Evolutionary conservation across 2,888 invertebrate species (phyloP), one percentile per base, ranked within the genome.

Genomic region (Brenthis ino): DNA sequence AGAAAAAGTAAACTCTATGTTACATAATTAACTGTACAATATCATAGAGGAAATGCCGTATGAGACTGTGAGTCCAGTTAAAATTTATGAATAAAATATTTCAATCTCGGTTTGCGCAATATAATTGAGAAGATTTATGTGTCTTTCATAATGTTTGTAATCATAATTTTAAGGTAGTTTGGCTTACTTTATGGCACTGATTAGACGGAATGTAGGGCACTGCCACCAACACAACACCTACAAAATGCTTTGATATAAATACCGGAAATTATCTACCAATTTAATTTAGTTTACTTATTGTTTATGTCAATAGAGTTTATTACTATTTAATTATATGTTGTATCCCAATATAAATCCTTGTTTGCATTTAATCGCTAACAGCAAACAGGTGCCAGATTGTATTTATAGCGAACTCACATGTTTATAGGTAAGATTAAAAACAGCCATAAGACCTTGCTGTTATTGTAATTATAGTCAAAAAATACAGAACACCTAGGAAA

Each of bases 191-290:
- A 75, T 72, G 58, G 63, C 57, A 53, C 72, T 71, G 74, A 75
- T 72, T 75, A 75, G 56, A 48, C 50, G 65, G 63, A 69, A 75
- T 73, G 68, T 75, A 69, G 74, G 68, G 68, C 74, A 61, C 60
- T 70, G 69, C 72, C 74, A 69, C 75, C 75, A 74, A 75, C 76
- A 75, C 76, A 69, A 69, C 74, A 64, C 74, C 73, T 67, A 73
- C 70, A 70, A 64, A 47, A 55, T 51, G 60, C 64, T 61, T 65
- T 51, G 67, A 54, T 48, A 58, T 71, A 67, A 70, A 66, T 61
- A 67, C 69, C 70, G 64, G 68, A 69, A 71, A 66, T 71, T 69
- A 73, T 67, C 54, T 33, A 61, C 67, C 60, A 65, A 68, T 72
- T 70, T 67, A 69, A 68, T 71, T 65, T 67, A 14, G 55, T 64